A percentile compares a stretch with the other conserved stretches of the same genome.
These are phyloP conservation scores for Tragelaphus eurycerus DNA, from an alignment of 2,797 vertebrate species.

Conservation along the genomic window DNA sequence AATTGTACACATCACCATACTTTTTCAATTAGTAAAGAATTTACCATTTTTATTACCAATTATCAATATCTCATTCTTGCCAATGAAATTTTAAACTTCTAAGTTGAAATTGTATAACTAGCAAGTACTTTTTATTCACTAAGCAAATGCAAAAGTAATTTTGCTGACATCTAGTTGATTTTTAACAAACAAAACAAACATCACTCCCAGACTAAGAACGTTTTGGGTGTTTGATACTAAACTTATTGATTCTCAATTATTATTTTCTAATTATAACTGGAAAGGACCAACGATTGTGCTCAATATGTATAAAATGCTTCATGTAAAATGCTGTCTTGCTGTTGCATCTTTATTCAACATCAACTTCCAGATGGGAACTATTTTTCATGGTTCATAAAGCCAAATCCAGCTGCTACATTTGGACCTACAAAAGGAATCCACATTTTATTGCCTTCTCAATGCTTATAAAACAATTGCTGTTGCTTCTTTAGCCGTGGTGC, in stretches of 20 bases:
- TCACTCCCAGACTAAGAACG: not conserved
- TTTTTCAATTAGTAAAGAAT: constrained; percentile 23
- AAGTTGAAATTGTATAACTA: not conserved
- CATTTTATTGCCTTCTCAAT: constrained; percentile 85
- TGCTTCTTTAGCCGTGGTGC: constrained; percentile 80
- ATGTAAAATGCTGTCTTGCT: constrained; percentile 84
- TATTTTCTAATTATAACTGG: constrained; percentile 45
- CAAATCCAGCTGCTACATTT: constrained; percentile 90
- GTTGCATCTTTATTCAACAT: constrained; percentile 89
- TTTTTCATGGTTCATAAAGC: constrained; percentile 91
- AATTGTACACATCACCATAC: not conserved
- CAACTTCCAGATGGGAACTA: constrained; percentile 89
- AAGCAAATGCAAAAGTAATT: not conserved
- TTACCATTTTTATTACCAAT: not conserved
- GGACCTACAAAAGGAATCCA: constrained; percentile 88
- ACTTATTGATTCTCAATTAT: constrained; percentile 61
- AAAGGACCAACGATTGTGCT: constrained; percentile 65
- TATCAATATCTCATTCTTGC: not conserved
- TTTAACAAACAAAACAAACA: constrained; percentile 16
- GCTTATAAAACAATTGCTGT: constrained; percentile 87
- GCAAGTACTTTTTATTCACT: not conserved
- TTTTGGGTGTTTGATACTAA: not conserved
- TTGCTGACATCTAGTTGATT: not conserved
- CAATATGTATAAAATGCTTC: constrained; percentile 81
- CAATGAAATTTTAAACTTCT: not conserved